A percentile compares a stretch with the other conserved stretches of the same genome.
Conservation (phyloP, 2,797 vertebrate genomes). For the Pangasius macronema region DNA sequence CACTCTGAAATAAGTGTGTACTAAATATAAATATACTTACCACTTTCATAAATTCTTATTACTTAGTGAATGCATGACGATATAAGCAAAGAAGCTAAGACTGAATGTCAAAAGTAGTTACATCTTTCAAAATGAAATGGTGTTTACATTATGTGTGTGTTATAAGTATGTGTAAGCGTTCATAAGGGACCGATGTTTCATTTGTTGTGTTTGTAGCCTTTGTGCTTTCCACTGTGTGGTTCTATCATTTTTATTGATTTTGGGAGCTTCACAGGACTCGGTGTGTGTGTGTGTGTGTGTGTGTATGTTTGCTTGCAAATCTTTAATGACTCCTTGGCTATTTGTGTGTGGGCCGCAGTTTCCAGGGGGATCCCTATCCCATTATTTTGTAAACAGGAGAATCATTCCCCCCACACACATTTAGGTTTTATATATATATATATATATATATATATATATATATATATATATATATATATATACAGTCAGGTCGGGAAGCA, state of each 20-base stretch:
- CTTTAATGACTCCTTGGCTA: constrained; percentile 36
- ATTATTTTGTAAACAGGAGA: constrained; percentile 59
- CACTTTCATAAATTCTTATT: background rate
- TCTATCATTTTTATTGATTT: constrained; percentile 27
- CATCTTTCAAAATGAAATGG: background rate
- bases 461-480: too few relatives aligned
- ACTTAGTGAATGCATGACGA: background rate
- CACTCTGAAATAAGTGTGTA: background rate
- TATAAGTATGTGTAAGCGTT: background rate
- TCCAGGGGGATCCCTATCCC: constrained; percentile 65
- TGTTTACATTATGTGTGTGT: background rate
- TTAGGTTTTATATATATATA: constrained; percentile 33
- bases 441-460: too few relatives aligned
- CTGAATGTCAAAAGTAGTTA: background rate
- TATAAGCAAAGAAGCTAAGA: background rate
- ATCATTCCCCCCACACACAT: constrained; percentile 59
- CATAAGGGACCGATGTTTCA: background rate
- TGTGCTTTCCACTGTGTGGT: background rate
- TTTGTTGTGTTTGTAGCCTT: background rate
- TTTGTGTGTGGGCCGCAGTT: constrained; percentile 57
- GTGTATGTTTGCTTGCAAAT: constrained; percentile 30
- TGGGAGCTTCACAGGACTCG: background rate
- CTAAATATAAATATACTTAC: background rate
- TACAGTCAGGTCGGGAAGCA: too few relatives aligned
- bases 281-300: constrained; percentile 27